Conservation (phyloP, 2,113 vertebrate species). For the Ploceus nigricollis region DNA sequence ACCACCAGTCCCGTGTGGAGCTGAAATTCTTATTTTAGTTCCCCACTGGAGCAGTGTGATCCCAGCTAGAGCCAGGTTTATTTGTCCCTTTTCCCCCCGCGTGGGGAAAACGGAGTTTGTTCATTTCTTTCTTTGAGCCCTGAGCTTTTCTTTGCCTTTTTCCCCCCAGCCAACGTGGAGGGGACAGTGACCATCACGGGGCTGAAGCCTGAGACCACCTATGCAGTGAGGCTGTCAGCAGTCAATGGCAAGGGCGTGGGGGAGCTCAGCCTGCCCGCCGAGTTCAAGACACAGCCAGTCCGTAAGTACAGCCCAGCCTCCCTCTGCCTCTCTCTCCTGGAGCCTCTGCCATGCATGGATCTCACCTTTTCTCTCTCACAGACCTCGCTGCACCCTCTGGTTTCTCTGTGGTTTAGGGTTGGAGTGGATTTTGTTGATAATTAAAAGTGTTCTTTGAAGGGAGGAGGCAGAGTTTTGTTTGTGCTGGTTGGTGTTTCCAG, state of each 20-base stretch:
- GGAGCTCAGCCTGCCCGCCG: constrained; percentile 78
- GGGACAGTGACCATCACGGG: constrained; percentile 81
- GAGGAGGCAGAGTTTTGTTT: not conserved
- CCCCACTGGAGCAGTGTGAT: not conserved
- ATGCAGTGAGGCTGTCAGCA: constrained; percentile 87
- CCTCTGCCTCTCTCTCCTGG: not conserved
- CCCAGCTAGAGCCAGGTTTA: not conserved
- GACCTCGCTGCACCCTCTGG: not conserved
- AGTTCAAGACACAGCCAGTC: constrained; percentile 93
- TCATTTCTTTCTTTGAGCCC: not conserved
- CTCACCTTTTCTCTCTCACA: not conserved
- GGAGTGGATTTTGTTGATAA: not conserved
- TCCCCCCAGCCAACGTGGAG: constrained; percentile 67
- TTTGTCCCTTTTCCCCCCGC: not conserved
- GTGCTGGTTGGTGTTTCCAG: not conserved
- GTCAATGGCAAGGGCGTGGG: constrained; percentile 94
- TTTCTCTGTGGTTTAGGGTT: not conserved
- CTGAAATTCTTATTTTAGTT: not conserved
- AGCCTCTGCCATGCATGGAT: not conserved
- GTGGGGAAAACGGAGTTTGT: not conserved
- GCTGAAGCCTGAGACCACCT: constrained; percentile 88
- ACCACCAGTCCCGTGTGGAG: not conserved
- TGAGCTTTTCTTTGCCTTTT: not conserved
- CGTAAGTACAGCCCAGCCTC: constrained; percentile 83
- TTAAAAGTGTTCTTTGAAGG: not conserved